Base-by-base conservation (phyloP, 2,888 invertebrate genomes). In the Brachypterus glaber region DNA sequence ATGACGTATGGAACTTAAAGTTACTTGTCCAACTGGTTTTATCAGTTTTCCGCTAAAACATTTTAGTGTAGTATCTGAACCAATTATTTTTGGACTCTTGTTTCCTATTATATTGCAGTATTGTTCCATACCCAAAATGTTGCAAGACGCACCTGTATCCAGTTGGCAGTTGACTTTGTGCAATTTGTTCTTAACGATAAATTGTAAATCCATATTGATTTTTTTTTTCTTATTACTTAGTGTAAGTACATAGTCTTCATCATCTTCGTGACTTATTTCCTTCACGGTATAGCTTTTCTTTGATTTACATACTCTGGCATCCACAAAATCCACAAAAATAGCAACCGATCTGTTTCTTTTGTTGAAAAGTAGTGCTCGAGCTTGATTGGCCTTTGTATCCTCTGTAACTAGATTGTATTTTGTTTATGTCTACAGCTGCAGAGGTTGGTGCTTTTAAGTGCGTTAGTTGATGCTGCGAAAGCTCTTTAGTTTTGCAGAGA, bases 141-240 rank as follows among this genome's bases (percentile, higher is more conserved):
- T 21, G 21, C 21, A 21, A 7, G 21, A 9, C 3, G 33, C 33
- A 3, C 33, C 33, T 4, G 33, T 33, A 33, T 33, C 33, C 3
- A 33, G 9, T 17, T 33, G 16, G 11, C 33, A 33, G 14, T 11
- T 11, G 9, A 33, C 33, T 9, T 18, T 33, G 4, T 33, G 14
- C 11, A 9, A n/a, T 18, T 33, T 33, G 17, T 16, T 16, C 9
- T 33, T 5, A 11, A 33, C 13, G 9, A 4, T 33, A 16, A 33
- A 17, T 2, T 33, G 9, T 18, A 33, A 13, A 11, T 17, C 21
- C 3, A 3, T 13, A 16, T 33, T 4, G 3, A 33, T 11, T 9
- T 16, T 3, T 9, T 17, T 17, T 17, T 16, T 16, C 9, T 17
- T 17, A 16, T 17, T 3, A 15, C 13, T 30, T 2, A 26, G n/a